Conservation (phyloP, 2,888 invertebrate genomes). For the Heliconius sara region DNA sequence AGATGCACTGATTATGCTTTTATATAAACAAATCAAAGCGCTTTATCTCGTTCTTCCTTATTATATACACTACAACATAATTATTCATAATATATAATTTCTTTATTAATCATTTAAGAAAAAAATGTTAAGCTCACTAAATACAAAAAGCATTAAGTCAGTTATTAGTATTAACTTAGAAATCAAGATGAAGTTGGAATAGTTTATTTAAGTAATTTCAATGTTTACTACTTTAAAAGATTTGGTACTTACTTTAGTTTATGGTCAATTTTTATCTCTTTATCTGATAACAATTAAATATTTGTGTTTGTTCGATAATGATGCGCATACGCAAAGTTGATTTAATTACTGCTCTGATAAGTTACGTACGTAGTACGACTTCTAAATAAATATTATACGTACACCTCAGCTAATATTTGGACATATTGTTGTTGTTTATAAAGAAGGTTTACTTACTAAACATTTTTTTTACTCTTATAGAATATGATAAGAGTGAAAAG, state of each 20-base stretch:
- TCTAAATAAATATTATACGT: not conserved
- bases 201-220: not conserved
- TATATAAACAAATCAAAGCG: not conserved
- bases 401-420: not conserved
- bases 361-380: not conserved
- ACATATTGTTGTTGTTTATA: not conserved
- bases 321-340: not conserved
- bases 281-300: constrained; percentile 1
- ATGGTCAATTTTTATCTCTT: not conserved
- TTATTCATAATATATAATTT: not conserved
- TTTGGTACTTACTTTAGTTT: not conserved
- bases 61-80: not conserved
- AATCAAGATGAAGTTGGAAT: not conserved
- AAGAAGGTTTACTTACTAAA: not conserved
- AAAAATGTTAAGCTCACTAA: not conserved
- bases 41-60: not conserved
- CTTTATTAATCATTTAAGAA: not conserved
- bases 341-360: not conserved
- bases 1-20: not conserved
- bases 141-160: not conserved
- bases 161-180: not conserved
- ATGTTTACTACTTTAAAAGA: not conserved
- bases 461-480: no score
- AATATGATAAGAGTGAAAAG: not conserved
- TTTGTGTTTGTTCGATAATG: not conserved